A percentile compares a stretch with the other conserved stretches of the same genome.
These are phyloP conservation scores for Sesamia nonagrioides DNA, from an alignment of 1,140 invertebrate species.

Conservation along the genomic window DNA sequence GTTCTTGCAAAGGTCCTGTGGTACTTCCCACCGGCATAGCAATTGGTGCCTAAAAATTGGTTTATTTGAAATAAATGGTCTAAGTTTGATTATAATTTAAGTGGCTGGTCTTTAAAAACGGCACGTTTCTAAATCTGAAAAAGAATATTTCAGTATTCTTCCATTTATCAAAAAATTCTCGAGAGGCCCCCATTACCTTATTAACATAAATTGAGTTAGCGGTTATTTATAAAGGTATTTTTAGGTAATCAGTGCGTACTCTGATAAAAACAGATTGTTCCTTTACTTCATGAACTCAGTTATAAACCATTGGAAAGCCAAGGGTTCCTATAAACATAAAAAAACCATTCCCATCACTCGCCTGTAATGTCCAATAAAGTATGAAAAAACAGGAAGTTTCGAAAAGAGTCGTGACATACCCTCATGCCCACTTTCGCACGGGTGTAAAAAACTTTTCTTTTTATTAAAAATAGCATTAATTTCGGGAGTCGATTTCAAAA, in stretches of 20 bases:
- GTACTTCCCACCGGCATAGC: too few species aligned
- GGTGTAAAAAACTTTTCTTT: too few species aligned
- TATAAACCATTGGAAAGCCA: neutral
- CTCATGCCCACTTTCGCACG: too few species aligned
- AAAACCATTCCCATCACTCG: neutral
- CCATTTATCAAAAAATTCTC: neutral
- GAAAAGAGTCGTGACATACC: neutral
- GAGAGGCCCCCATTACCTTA: neutral
- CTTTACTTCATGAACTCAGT: neutral
- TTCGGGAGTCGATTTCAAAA: too few species aligned
- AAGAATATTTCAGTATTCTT: too few species aligned
- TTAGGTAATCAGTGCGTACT: neutral
- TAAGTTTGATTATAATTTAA: too few species aligned
- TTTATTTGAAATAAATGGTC: too few species aligned
- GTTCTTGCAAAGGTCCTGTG: too few species aligned
- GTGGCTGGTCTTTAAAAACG: too few species aligned
- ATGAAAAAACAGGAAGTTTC: neutral
- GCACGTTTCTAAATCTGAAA: too few species aligned
- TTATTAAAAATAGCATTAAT: too few species aligned
- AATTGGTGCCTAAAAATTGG: too few species aligned
- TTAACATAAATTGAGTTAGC: neutral
- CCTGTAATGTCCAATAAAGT: conserved; percentile 1
- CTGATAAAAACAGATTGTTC: neutral
- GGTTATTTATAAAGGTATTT: neutral
- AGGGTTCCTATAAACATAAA: neutral